A percentile compares a stretch with the other conserved stretches of the same genome.
Conservation (phyloP, 2,888 invertebrate genomes). For the Anthoptus insignis region DNA sequence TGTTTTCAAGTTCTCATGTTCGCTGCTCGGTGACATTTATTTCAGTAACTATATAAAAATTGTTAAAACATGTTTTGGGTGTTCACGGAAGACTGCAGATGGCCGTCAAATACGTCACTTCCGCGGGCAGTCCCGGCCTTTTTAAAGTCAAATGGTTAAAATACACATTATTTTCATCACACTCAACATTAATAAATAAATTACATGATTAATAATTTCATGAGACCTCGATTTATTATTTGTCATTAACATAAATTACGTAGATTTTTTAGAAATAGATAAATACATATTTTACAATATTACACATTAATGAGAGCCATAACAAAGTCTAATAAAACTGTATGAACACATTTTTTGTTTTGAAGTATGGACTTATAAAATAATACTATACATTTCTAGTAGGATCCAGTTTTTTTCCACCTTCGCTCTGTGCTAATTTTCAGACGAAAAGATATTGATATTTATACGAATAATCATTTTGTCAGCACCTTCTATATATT, state of each 20-base stretch:
- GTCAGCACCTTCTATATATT: constrained; percentile 27
- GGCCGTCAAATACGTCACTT: too few relatives aligned
- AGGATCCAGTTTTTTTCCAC: constrained; percentile 7
- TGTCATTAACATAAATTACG: not conserved
- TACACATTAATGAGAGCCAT: constrained; percentile 57
- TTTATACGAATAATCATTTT: constrained; percentile 14
- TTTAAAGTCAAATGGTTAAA: too few relatives aligned
- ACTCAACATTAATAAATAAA: too few relatives aligned
- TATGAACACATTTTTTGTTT: constrained; percentile 28
- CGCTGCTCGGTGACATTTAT: not conserved
- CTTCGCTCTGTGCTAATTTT: not conserved
- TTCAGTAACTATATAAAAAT: too few relatives aligned
- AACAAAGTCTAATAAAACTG: constrained; percentile 43
- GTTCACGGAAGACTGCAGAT: too few relatives aligned
- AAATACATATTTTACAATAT: constrained; percentile 53
- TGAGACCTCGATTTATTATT: constrained; percentile 20
- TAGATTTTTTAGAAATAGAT: constrained; percentile 16
- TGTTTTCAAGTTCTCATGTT: not conserved
- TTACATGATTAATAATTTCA: constrained; percentile 2
- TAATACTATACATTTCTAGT: constrained; percentile 19
- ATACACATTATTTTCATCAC: too few relatives aligned
- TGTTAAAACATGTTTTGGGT: too few relatives aligned
- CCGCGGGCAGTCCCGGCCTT: too few relatives aligned
- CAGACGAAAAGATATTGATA: constrained; percentile 12
- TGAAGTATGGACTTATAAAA: constrained; percentile 29